These are phyloP conservation scores for Dicyrtomina minuta DNA, from an alignment of 2,888 invertebrate genomes.

Conservation along the genomic window DNA sequence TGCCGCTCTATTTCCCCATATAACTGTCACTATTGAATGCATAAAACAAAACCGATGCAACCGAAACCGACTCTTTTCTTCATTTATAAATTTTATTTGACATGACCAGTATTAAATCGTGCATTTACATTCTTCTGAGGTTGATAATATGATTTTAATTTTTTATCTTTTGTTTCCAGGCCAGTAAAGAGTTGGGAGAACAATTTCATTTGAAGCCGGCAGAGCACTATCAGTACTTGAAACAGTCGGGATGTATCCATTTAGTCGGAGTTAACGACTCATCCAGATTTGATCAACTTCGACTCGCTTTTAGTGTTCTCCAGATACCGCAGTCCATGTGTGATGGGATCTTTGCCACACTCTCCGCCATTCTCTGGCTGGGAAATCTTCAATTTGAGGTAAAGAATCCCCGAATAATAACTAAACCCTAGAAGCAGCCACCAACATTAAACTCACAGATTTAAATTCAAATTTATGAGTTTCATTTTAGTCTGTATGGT, in stretches of 20 bases:
- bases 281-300: slow-evolving; percentile 76
- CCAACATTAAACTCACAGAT: neutral
- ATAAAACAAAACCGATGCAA: too few relatives aligned
- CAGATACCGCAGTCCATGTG: slow-evolving; percentile 83
- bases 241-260: slow-evolving; percentile 73
- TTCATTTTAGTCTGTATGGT: too few relatives aligned
- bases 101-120: too few relatives aligned
- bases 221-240: slow-evolving; percentile 77
- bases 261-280: slow-evolving; percentile 69
- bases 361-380: slow-evolving; percentile 86
- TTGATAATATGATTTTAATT: neutral
- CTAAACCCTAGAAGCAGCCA: too few relatives aligned
- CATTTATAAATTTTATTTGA: too few relatives aligned
- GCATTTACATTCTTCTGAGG: neutral
- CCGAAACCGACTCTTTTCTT: too few relatives aligned
- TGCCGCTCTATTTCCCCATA: too few relatives aligned
- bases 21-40: too few relatives aligned
- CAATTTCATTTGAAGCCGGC: slow-evolving; percentile 73
- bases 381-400: slow-evolving; percentile 82
- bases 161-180: slow-evolving; percentile 57
- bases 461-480: neutral
- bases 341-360: slow-evolving; percentile 82
- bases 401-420: slow-evolving; percentile 36
- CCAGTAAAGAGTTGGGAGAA: slow-evolving; percentile 72
- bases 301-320: slow-evolving; percentile 83